phyloP scores from a whole-genome alignment of 2,888 invertebrate genomes.

The Drosophila rellima region DNA sequence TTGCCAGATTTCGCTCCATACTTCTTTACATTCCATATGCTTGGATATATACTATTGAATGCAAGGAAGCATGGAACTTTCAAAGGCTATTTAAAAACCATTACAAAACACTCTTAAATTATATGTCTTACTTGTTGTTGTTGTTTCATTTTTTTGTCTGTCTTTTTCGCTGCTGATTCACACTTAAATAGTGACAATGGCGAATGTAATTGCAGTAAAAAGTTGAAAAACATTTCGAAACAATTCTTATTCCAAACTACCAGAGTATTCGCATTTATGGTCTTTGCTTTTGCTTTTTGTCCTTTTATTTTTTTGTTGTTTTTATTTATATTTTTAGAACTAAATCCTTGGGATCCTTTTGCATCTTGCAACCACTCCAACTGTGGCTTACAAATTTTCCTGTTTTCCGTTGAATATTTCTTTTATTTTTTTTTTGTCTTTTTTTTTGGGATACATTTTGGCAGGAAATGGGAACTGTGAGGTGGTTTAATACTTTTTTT shows the following conservation, averaged over 20 bases:
- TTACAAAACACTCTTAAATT: slow-evolving; percentile 23
- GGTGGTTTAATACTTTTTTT: slow-evolving; percentile 53
- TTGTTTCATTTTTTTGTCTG: slow-evolving; percentile 12
- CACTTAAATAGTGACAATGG: slow-evolving; percentile 64
- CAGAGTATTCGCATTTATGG: slow-evolving; percentile 39
- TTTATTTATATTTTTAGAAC: slow-evolving; percentile 53
- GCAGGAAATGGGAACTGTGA: slow-evolving; percentile 16
- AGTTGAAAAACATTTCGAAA: slow-evolving; percentile 56
- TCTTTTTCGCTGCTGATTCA: slow-evolving; percentile 33
- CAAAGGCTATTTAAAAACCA: slow-evolving; percentile 72
- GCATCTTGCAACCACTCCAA: slow-evolving; percentile 53
- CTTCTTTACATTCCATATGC: slow-evolving; percentile 87
- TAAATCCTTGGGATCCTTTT: slow-evolving; percentile 71
- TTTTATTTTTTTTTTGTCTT: slow-evolving; percentile 36
- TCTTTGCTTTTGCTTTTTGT: slow-evolving; percentile 19
- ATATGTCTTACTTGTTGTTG: slow-evolving; percentile 27
- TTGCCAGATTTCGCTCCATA: slow-evolving; percentile 86
- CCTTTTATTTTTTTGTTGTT: slow-evolving; percentile 30
- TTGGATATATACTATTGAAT: slow-evolving; percentile 86
- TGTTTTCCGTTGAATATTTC: slow-evolving; percentile 56
- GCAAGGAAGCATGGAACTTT: slow-evolving; percentile 87
- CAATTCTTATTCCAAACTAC: slow-evolving; percentile 47
- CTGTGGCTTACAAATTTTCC: slow-evolving; percentile 81
- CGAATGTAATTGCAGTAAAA: slow-evolving; percentile 63
- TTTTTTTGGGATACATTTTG: slow-evolving; percentile 8